Conservation (phyloP, 2,113 vertebrate genomes). For the Amia ocellicauda region DNA sequence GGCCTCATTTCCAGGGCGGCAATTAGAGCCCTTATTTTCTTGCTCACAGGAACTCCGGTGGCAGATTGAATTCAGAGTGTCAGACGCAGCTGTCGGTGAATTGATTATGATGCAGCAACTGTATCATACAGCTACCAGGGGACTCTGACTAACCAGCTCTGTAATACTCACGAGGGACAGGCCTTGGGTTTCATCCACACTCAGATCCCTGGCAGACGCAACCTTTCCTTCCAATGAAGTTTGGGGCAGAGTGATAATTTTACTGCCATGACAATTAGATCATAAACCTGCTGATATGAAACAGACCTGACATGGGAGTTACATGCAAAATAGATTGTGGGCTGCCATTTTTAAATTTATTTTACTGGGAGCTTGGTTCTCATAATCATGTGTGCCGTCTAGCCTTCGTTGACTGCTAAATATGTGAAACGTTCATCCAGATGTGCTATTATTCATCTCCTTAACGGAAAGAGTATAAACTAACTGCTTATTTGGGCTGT, state of each 20-base stretch:
- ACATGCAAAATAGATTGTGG: neutral
- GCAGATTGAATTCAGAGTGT: constrained; percentile 52
- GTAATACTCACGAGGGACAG: neutral
- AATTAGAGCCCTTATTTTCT: neutral
- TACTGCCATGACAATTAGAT: constrained; percentile 2
- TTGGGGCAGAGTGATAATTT: neutral
- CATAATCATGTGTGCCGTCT: neutral
- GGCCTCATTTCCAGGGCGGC: neutral
- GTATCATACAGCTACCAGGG: constrained; percentile 50
- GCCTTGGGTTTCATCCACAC: neutral
- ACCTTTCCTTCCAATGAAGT: neutral
- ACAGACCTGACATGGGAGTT: neutral
- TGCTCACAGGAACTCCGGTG: neutral
- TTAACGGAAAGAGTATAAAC: too few relatives aligned
- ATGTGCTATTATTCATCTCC: too few relatives aligned
- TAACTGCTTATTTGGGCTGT: too few relatives aligned
- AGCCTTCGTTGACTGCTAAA: too few relatives aligned
- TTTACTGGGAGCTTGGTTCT: neutral
- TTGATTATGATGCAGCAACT: constrained; percentile 58
- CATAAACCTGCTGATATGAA: constrained; percentile 7
- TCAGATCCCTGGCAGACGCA: too few relatives aligned
- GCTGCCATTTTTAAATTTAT: too few relatives aligned
- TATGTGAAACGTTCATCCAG: too few relatives aligned
- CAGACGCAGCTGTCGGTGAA: constrained; percentile 76
- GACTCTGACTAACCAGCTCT: constrained; percentile 16